Evolutionary conservation across 2,113 vertebrate species (phyloP).

Genomic region (Opisthocomus hoazin): DNA sequence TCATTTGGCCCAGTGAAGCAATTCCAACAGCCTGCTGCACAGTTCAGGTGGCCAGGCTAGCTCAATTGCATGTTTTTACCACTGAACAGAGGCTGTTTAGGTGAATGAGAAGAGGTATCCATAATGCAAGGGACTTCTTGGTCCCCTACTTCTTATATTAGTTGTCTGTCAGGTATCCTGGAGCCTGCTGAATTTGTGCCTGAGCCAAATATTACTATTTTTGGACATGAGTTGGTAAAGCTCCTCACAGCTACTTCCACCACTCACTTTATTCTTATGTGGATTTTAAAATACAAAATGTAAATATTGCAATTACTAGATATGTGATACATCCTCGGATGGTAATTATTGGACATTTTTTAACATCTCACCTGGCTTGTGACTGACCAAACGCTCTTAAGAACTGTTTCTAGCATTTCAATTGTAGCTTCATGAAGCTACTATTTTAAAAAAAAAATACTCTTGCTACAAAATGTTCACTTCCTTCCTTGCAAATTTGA

Average conservation of each 20-base stretch:
- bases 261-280: not conserved
- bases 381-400: not conserved
- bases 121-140: not conserved
- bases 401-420: not conserved
- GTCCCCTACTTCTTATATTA: not conserved
- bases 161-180: not conserved
- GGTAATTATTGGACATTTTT: not conserved
- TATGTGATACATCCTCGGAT: not conserved
- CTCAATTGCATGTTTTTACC: not conserved
- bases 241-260: not conserved
- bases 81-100: not conserved
- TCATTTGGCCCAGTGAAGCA: not conserved
- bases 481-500: not conserved
- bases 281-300: not conserved
- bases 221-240: not conserved
- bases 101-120: not conserved
- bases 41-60: not conserved
- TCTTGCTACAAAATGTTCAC: rapidly evolving
- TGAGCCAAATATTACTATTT: not conserved
- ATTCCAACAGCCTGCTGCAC: not conserved
- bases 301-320: not conserved
- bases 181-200: not conserved
- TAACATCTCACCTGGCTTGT: not conserved
- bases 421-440: not conserved
- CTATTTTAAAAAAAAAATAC: not conserved